Conservation (phyloP, 2,797 vertebrate genomes). For the Pantherophis alleghaniensis region DNA sequence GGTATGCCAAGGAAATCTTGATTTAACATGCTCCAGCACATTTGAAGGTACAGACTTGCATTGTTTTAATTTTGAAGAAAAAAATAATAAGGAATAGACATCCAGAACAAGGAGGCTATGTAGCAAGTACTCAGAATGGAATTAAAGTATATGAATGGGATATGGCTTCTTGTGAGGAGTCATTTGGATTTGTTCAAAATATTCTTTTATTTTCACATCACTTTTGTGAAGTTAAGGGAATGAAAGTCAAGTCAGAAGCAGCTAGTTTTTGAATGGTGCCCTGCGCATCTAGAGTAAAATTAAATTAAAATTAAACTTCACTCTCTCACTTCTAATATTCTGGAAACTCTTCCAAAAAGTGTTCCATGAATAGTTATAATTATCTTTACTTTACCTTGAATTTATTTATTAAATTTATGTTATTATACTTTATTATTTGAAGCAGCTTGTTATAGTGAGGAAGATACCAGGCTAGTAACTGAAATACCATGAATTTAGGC, state of each 20-base stretch:
- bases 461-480: neutral
- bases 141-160: conserved; percentile 6
- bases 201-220: neutral
- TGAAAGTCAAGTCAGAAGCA: neutral
- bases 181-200: neutral
- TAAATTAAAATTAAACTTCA: neutral
- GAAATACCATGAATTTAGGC: neutral
- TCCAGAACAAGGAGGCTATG: neutral
- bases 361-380: neutral
- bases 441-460: neutral
- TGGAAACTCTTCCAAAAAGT: neutral
- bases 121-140: neutral
- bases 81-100: neutral
- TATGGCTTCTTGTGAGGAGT: neutral
- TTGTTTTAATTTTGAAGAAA: neutral
- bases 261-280: neutral
- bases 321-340: neutral
- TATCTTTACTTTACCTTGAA: neutral
- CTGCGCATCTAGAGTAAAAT: neutral
- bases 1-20: neutral
- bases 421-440: neutral
- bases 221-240: neutral
- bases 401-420: neutral
- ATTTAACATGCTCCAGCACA: neutral
- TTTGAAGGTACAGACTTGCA: neutral